Base-by-base conservation (phyloP, 2,888 invertebrate species). In the Leptinotarsa tumamoca region DNA sequence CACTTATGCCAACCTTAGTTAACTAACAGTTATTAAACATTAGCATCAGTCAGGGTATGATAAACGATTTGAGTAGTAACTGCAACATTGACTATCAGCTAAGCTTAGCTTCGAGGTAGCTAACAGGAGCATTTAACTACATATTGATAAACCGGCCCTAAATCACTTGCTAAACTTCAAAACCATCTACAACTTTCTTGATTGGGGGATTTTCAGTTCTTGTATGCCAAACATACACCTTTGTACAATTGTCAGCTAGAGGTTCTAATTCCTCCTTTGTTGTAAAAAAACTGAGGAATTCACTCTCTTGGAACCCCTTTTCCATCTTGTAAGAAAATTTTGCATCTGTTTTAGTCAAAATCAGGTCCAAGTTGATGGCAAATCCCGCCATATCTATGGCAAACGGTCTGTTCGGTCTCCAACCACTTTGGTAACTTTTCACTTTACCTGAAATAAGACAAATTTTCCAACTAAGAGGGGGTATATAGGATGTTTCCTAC, bases 321-420 rank as follows among this genome's bases (percentile, higher is more conserved):
- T 95, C 93, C 75, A 96, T 96, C 81, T 95, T 93, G 84, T 94
- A 95, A 0, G 95, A 94, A 88, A 99, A 97, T 78, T 90, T 89
- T 0, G 95, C 96, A 56, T 94, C 91, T 0, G 94, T 92, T 83
- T 93, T 92, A 21, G 92, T 90, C 4, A 95, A 88, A 67, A 97
- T 90, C 73, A 96, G 88, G 21, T 93, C 92, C 2, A 95, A 89
- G 86, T 96, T 96, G 58, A 98, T 94, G 10, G 95, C 97, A 86
- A 98, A 98, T 0, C 97, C 98, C 0, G 99, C 99, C 99, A 99
- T 99, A 86, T 99, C 99, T 54, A 98, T 93, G 0, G 99, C 98
- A 90, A 98, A 99, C 0, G 95, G 94, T 77, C 99, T 90, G 82
- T 96, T 94, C 0, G 97, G 95, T 84, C 95, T 94, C 96, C 97